Evolutionary conservation across 2,797 vertebrate genomes (phyloP).

Genomic region (Sus cebifrons): DNA sequence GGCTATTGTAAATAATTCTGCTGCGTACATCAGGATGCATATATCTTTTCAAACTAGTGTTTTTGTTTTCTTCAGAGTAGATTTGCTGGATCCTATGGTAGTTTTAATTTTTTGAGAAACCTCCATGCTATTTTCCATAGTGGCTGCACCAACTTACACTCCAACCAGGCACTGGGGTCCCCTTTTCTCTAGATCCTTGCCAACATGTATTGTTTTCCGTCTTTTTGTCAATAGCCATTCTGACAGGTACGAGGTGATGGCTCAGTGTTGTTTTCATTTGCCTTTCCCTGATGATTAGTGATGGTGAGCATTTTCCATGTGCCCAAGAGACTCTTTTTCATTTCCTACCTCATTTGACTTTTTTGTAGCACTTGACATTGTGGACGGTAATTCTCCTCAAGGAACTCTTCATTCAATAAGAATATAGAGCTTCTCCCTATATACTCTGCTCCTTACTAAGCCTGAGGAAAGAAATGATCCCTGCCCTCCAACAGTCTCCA

Average conservation of each 20-base stretch:
- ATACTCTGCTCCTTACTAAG: neutral
- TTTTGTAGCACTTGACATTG: neutral
- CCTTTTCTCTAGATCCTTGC: neutral
- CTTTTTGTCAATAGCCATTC: neutral
- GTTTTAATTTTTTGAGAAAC: neutral
- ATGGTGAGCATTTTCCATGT: neutral
- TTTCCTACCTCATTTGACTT: neutral
- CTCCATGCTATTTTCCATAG: neutral
- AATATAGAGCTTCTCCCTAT: neutral
- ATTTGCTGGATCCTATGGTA: neutral
- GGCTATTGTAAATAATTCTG: too few relatives aligned
- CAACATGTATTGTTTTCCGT: neutral
- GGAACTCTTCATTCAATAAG: neutral
- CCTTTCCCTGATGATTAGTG: neutral
- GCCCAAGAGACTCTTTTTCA: neutral
- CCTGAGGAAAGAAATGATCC: neutral
- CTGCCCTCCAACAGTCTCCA: too few relatives aligned
- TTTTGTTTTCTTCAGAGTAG: neutral
- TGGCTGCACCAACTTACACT: neutral
- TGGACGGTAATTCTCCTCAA: neutral
- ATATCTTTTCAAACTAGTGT: neutral
- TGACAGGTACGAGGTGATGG: neutral
- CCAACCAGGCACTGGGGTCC: fast-evolving
- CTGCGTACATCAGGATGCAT: neutral
- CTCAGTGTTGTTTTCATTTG: neutral